Evolutionary conservation across 2,797 vertebrate species (phyloP).

Genomic region (Allobates femoralis): DNA sequence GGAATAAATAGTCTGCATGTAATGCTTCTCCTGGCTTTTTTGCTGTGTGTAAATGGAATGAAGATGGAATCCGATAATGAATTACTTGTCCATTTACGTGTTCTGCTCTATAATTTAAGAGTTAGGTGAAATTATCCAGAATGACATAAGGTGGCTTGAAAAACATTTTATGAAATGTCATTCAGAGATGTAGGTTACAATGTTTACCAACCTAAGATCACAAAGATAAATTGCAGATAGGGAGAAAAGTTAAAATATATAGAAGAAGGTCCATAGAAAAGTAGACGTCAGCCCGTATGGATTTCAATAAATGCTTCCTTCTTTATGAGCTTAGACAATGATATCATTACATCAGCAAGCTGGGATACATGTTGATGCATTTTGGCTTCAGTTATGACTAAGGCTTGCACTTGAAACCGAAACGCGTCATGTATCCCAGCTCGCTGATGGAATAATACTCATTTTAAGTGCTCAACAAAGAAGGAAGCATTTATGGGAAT

Average conservation of each 20-base stretch:
- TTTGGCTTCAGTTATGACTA: no score
- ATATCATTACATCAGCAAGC: no score
- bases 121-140: constrained; percentile 31
- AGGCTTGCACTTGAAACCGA: no score
- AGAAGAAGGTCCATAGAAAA: not conserved
- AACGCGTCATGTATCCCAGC: no score
- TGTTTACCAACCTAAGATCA: not conserved
- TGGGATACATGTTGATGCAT: no score
- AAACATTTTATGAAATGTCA: not conserved
- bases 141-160: not conserved
- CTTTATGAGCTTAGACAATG: no score
- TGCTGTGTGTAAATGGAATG: no score
- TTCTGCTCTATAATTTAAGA: constrained; percentile 12
- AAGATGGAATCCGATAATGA: not conserved
- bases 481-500: no score
- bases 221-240: not conserved
- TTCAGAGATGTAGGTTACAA: not conserved
- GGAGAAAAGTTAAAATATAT: not conserved
- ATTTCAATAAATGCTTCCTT: no score
- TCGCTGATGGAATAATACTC: no score
- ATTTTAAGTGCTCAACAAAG: no score
- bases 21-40: not conserved
- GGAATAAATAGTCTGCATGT: not conserved
- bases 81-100: not conserved
- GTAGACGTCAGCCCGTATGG: no score